Base-by-base conservation (phyloP, 2,888 invertebrate species). In the Blera fallax region DNA sequence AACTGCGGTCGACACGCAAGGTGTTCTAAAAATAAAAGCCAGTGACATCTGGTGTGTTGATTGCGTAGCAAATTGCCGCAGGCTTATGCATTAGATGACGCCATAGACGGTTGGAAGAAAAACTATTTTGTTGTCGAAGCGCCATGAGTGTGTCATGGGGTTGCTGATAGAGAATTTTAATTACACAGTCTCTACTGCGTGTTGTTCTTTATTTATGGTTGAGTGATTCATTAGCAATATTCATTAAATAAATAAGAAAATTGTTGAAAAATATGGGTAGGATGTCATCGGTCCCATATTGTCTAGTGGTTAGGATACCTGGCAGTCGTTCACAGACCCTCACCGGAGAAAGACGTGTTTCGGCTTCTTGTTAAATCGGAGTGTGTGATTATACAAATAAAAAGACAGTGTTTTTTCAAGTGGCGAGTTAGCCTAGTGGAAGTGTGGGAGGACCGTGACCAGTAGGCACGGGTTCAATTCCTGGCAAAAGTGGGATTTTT, bases 241-340 rank as follows among this genome's bases (percentile, higher is more conserved):
- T 11, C 24, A 50, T 18, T 11, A 24, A 6, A 24, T 4, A 43
- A 43, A 43, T 43, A 24, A 1, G 21, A 5, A 6, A 16, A 7
- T 43, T 18, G 1, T 8, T 7, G 2, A 1, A 2, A 18, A 18
- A 21, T 14, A 6, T 10, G 7, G 0, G 0, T 3, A 0, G 2
- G 0, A 5, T 14, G 2, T 29, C 8, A n/a, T 11, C 27, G 10
- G 24, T 85, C 85, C 85, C 85, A 85, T 85, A 85, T 85, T 85
- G 81, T 85, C 85, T 85, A 85, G 85, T 81, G 85, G 85, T 85
- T 85, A 85, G 85, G 85, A 85, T 85, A 85, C 85, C n/a, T n/a
- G n/a, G n/a, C n/a, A n/a, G n/a, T n/a, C n/a, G n/a, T n/a, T n/a
- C n/a, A n/a, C n/a, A n/a, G n/a, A n/a, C n/a, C n/a, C n/a, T n/a